A percentile compares a stretch with the other conserved stretches of the same genome.
phyloP scores from a whole-genome alignment of 2,113 vertebrate species.

The Hymenochirus boettgeri region DNA sequence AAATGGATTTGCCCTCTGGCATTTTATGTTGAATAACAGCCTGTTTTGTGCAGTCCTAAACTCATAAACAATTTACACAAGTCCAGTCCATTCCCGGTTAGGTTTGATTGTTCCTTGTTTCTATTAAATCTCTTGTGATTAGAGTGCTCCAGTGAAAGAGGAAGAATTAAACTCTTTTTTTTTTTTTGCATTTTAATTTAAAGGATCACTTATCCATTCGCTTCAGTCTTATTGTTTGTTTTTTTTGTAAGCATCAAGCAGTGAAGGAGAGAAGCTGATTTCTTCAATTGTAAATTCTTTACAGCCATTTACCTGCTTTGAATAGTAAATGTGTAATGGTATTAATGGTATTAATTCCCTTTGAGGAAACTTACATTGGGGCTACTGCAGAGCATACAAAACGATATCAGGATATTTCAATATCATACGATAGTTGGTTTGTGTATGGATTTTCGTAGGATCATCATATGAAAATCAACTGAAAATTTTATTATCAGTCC shows the following conservation, averaged over 20 bases:
- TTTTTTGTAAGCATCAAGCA: neutral
- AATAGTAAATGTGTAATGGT: neutral
- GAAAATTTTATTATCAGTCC: too few species aligned
- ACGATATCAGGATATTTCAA: too few species aligned
- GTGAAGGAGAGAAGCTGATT: neutral
- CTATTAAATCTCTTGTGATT: slow-evolving; percentile 49
- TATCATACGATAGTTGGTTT: too few species aligned
- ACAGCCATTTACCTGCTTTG: neutral
- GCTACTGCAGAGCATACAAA: too few species aligned
- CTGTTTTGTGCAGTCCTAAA: slow-evolving; percentile 56
- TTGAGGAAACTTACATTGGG: too few species aligned
- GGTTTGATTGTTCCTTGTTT: slow-evolving; percentile 46
- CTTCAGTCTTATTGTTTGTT: slow-evolving; percentile 13
- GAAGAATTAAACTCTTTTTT: slow-evolving; percentile 38
- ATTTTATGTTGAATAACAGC: slow-evolving; percentile 59
- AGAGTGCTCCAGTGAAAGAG: slow-evolving; percentile 42
- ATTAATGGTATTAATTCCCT: neutral
- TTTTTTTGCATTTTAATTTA: slow-evolving; percentile 34
- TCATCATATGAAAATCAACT: too few species aligned
- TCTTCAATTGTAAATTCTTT: neutral
- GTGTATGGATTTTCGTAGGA: too few species aligned
- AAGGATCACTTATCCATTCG: slow-evolving; percentile 36
- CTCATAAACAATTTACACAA: slow-evolving; percentile 51
- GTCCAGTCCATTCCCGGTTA: slow-evolving; percentile 52
- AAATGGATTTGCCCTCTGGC: slow-evolving; percentile 60